Evolutionary conservation across 2,888 invertebrate genomes (phyloP).

Genomic region (Pediacus dermestoides): DNA sequence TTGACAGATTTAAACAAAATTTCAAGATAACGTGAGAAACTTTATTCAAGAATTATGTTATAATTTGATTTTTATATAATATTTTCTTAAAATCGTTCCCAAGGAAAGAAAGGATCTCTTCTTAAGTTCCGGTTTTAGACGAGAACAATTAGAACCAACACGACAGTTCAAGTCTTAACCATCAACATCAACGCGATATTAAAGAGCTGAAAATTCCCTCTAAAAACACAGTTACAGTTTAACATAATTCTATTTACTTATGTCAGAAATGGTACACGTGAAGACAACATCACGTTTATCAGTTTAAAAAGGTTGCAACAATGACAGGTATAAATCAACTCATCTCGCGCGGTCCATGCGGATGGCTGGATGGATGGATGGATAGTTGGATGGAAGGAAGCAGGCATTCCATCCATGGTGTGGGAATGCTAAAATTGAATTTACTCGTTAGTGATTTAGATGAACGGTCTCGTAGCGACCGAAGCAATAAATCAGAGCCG

Average conservation of each 20-base stretch:
- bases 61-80: too few relatives aligned
- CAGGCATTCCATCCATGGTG: constrained; percentile 29
- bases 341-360: constrained; percentile 36
- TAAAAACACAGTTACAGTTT: constrained; percentile 5
- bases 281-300: constrained; percentile 29
- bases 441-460: constrained; percentile 46
- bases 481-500: constrained; percentile 43
- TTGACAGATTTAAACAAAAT: too few relatives aligned
- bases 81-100: too few relatives aligned
- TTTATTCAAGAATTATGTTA: too few relatives aligned
- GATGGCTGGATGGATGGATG: too few relatives aligned
- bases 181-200: too few relatives aligned
- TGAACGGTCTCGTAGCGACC: constrained; percentile 36
- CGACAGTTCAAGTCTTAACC: too few relatives aligned
- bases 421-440: constrained; percentile 47
- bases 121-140: too few relatives aligned
- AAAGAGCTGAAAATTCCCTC: too few relatives aligned
- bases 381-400: constrained; percentile 20
- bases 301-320: constrained; percentile 33
- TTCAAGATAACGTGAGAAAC: too few relatives aligned
- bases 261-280: constrained; percentile 20
- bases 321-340: constrained; percentile 42
- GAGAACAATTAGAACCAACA: too few relatives aligned
- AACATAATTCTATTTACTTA: constrained; percentile 9
- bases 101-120: too few relatives aligned